Percentiles rank a stretch among this genome's conserved stretches.
phyloP scores from a whole-genome alignment of 2,888 invertebrate genomes.

The Malacosoma neustria region DNA sequence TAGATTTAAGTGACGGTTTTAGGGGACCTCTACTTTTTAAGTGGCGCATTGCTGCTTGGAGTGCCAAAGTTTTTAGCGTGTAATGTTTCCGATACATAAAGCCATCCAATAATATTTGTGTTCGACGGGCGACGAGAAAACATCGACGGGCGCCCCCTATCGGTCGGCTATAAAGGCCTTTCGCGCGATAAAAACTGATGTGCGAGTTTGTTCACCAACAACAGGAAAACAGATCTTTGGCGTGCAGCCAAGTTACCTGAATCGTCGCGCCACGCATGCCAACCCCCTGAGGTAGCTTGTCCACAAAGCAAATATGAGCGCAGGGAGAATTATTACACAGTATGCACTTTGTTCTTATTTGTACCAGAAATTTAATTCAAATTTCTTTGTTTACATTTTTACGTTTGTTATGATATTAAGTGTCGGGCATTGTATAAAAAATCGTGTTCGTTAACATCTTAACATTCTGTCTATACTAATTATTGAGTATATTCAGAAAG shows the following conservation, averaged over 20 bases:
- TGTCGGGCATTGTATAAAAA: too few relatives aligned
- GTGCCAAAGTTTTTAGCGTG: conserved; percentile 66
- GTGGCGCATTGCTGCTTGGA: conserved; percentile 36
- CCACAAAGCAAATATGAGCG: conserved; percentile 1
- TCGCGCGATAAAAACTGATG: conserved; percentile 75
- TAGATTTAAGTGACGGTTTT: conserved; percentile 23
- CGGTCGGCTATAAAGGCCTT: conserved; percentile 72
- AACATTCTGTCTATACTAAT: too few relatives aligned
- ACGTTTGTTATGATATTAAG: too few relatives aligned
- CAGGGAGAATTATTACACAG: not conserved
- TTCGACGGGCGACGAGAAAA: conserved; percentile 58
- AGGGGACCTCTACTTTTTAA: conserved; percentile 38
- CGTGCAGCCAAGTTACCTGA: conserved; percentile 65
- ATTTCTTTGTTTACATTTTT: not conserved
- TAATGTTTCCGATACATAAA: conserved; percentile 73
- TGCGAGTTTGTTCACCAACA: conserved; percentile 68
- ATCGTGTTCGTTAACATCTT: too few relatives aligned
- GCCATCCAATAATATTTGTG: conserved; percentile 68
- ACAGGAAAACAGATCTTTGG: conserved; percentile 73
- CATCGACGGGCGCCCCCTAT: conserved; percentile 57
- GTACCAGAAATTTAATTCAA: not conserved
- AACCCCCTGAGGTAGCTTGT: not conserved
- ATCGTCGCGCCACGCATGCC: conserved; percentile 26
- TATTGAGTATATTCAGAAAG: too few relatives aligned
- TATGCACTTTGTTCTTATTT: not conserved